Base-by-base conservation (phyloP, 2,113 vertebrate genomes). In the Oreochromis niloticus region DNA sequence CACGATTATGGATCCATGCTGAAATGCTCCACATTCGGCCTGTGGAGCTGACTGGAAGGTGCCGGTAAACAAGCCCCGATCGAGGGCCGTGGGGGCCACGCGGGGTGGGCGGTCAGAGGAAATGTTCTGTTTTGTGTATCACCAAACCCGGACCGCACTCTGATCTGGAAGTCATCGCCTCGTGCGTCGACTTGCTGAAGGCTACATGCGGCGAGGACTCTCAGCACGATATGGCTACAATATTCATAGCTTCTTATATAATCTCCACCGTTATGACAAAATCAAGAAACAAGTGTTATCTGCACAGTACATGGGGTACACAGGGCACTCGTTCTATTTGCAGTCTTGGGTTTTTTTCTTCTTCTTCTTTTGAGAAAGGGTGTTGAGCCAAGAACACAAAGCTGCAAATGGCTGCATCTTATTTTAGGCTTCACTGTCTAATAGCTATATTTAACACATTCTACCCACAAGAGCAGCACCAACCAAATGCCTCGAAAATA, bases 201-300 rank as follows among this genome's bases (percentile, higher is more conserved):
- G 91, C 89, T 80, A 22, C 78, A 80, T 82, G 52, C 63, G 87
- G 90, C 86, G 81, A 88, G 87, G 55, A 85, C 14, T 5, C 85
- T 86, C 83, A 89, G 88, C 87, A 83, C 75, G 87, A 90, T 88
- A 85, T 88, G 90, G 93, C 85, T 87, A 52, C 88, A 92, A 85
- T 82, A 93, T 89, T 87, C 89, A 93, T 79, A 83, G 36, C 34
- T 57, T 91, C 87, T 94, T 95, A 94, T 83, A 87, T 91, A 94
- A 92, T 85, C 88, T 86, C 16, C 52, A 56, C 50, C 14, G 82
- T 87, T 82, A 34, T 89, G 85, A 91, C 87, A 87, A 91, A 63
- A 91, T 91, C 91, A 90, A 82, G 88, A 90, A 87, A 80, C 57
- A 89, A 80, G 90, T 82, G 78, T 90, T 89, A 84, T 89, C 75